Percentiles rank a stretch among this genome's conserved stretches.
These are phyloP conservation scores for Clanis bilineata DNA, from an alignment of 2,888 invertebrate genomes.

Conservation along the genomic window DNA sequence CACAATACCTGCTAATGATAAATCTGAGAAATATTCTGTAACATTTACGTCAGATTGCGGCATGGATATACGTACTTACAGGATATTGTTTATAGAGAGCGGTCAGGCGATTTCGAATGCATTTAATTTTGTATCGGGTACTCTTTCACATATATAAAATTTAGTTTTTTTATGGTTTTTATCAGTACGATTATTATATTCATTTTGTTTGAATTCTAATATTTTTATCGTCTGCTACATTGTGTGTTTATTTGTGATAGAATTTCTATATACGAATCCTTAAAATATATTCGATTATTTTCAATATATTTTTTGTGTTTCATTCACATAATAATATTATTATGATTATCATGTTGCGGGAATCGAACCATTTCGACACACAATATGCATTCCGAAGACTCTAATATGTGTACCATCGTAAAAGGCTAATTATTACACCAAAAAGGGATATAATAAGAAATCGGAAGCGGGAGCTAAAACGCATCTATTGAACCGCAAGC, in stretches of 20 bases:
- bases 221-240: background rate
- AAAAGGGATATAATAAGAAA: background rate
- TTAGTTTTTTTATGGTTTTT: background rate
- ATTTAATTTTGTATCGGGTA: background rate
- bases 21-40: constrained; percentile 60
- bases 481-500: background rate
- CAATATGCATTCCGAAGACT: too few species aligned
- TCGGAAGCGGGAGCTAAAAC: constrained; percentile 6
- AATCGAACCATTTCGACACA: too few species aligned
- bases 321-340: too few species aligned
- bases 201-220: background rate
- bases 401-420: too few species aligned
- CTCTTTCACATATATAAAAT: background rate
- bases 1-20: constrained; percentile 51
- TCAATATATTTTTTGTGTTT: too few species aligned
- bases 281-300: too few species aligned
- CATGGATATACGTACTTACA: constrained; percentile 72
- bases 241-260: too few species aligned
- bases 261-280: too few species aligned
- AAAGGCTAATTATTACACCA: too few species aligned
- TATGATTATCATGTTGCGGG: too few species aligned
- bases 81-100: constrained; percentile 53
- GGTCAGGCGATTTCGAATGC: constrained; percentile 3
- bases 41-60: constrained; percentile 70
- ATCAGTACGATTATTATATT: background rate